These are phyloP conservation scores for Struthidea cinerea DNA, from an alignment of 2,113 vertebrate species.

Conservation along the genomic window DNA sequence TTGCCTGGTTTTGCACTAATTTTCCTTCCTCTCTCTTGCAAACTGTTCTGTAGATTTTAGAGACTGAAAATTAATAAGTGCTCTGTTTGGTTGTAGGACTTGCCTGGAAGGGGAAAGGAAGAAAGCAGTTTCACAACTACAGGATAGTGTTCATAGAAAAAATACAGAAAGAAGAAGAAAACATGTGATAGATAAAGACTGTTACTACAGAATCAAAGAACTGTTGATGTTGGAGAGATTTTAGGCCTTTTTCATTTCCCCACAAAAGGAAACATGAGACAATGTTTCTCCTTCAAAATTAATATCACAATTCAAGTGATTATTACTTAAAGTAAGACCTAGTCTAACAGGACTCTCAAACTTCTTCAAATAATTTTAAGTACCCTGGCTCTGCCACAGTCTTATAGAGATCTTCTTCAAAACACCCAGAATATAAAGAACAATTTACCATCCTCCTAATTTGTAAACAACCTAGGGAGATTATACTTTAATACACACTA, in stretches of 20 bases:
- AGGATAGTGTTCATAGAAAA: neutral
- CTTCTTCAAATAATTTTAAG: neutral
- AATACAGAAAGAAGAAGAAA: neutral
- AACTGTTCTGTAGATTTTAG: neutral
- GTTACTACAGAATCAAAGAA: neutral
- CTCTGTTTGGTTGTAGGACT: neutral
- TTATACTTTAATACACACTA: neutral
- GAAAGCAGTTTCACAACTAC: neutral
- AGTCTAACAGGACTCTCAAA: neutral
- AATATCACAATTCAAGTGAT: neutral
- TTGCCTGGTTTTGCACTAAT: neutral
- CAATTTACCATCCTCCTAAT: neutral
- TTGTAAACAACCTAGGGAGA: neutral
- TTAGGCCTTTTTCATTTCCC: neutral
- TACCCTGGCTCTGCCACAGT: neutral
- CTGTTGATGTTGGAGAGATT: neutral
- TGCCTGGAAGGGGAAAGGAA: neutral
- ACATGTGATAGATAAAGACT: neutral
- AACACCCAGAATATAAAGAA: neutral
- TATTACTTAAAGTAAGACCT: neutral
- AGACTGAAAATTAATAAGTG: neutral
- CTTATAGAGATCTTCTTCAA: neutral
- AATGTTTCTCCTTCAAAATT: neutral
- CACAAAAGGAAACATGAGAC: neutral
- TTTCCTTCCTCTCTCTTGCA: neutral